Evolutionary conservation across 35 echinoderm and acorn worm genomes (phyloP), one percentile per base, ranked within the genome.

Genomic region (Lytechinus pictus): DNA sequence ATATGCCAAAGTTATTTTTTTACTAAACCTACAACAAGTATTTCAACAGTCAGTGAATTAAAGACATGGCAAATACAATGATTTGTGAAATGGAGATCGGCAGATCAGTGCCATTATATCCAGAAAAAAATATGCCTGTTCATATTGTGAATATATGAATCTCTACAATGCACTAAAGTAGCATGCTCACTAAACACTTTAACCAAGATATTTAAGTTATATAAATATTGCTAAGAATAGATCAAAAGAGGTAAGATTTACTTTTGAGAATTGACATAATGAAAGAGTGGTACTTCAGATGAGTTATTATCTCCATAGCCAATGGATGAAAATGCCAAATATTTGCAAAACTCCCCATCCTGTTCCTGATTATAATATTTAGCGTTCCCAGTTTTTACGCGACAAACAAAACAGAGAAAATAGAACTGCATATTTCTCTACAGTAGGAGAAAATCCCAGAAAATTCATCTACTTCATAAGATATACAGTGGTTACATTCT

Each of bases 261-360:
- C 66, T 79, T 79, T 79, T 16, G 66, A 79, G 14, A 79, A 16
- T 79, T 79, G 66, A 79, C 19, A 79, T 79, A 24, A 79, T 79
- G n/a, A 79, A 79, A 79, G 66, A 79, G 14, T 7, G 66, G 3
- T n/a, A 24, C 19, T 79, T 6, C 12, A 79, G 66, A 79, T 79
- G 66, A 79, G n/a, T 79, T 5, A 79, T 79, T 16, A 79, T 79
- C 66, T 79, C 66, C 33, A 44, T 27, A 24, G 66, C 16, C 66
- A 79, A 79, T n/a, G 19, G 66, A 79, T 79, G 66, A 79, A 79
- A 24, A n/a, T 19, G 66, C 3, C 66, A 79, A 79, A 79, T 79
- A 79, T 79, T 79, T 79, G 66, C 66, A 79, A 79, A 27, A 79
- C 66, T 79, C 66, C 66, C 66, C 66, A 79, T 79, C 66, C 21